A percentile compares a stretch with the other conserved stretches of the same genome.
Evolutionary conservation across 2,797 vertebrate species (phyloP).

Genomic region (Gallinago solitaria): DNA sequence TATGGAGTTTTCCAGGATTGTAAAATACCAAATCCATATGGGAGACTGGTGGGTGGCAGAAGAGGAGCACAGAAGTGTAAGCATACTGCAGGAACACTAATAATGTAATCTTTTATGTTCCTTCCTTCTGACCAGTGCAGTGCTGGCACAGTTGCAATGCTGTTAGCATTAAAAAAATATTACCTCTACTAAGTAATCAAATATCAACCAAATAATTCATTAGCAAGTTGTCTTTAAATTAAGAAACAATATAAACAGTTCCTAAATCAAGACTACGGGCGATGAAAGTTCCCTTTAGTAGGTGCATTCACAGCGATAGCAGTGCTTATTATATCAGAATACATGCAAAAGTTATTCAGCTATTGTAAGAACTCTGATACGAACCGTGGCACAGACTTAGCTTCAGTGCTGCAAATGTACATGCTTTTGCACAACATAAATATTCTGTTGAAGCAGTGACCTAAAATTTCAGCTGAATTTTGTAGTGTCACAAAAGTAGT

Average conservation of each 20-base stretch:
- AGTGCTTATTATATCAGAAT: neutral
- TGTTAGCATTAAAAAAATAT: neutral
- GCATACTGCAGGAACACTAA: neutral
- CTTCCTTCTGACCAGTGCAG: neutral
- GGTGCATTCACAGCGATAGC: neutral
- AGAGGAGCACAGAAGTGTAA: neutral
- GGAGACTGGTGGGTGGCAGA: neutral
- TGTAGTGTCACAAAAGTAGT: neutral
- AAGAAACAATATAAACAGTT: neutral
- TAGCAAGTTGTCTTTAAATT: neutral
- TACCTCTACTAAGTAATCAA: neutral
- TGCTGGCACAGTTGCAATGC: neutral
- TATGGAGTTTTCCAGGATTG: neutral
- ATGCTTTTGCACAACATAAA: neutral
- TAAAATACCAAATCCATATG: neutral
- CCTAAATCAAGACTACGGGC: neutral
- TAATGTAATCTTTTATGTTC: neutral
- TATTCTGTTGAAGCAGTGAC: neutral
- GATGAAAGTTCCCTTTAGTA: neutral
- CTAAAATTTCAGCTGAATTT: neutral
- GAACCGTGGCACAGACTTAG: neutral
- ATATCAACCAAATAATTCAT: neutral
- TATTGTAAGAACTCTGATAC: neutral
- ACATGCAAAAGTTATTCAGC: neutral
- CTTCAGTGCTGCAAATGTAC: neutral